These are phyloP conservation scores for Phasia obesa DNA, from an alignment of 2,888 invertebrate genomes.

Conservation along the genomic window DNA sequence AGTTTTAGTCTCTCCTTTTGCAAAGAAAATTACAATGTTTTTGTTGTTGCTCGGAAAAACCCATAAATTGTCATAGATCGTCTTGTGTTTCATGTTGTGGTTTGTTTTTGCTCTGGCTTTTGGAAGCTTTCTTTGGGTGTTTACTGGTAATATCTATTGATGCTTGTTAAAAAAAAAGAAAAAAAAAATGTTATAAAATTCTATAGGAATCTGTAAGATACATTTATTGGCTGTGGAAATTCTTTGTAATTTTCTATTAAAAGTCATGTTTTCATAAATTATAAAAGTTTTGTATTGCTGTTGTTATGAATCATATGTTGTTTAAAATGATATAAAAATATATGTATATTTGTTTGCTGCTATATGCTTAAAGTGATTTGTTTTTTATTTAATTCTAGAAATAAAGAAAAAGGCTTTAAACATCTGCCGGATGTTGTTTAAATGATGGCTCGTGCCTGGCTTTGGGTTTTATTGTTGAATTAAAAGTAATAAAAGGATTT, in stretches of 20 bases:
- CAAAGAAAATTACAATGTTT: constrained; percentile 40
- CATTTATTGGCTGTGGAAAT: constrained; percentile 53
- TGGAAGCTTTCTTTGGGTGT: constrained; percentile 35
- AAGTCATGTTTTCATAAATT: constrained; percentile 62
- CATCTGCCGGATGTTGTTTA: constrained; percentile 63
- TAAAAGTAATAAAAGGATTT: constrained; percentile 28
- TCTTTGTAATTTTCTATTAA: constrained; percentile 37
- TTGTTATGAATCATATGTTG: constrained; percentile 23
- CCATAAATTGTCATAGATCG: constrained; percentile 50
- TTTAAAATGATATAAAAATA: constrained; percentile 17
- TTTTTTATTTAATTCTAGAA: constrained; percentile 18
- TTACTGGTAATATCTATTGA: constrained; percentile 41
- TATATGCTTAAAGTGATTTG: constrained; percentile 41
- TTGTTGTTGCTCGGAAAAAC: constrained; percentile 11
- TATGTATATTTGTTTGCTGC: not conserved
- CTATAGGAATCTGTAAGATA: constrained; percentile 38
- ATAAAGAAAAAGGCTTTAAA: not conserved
- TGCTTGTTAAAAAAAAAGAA: constrained; percentile 36
- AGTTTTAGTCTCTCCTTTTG: constrained; percentile 7
- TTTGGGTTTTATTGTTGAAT: constrained; percentile 28
- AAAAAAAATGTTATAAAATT: constrained; percentile 14
- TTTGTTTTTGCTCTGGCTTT: no score
- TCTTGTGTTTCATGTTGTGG: constrained; percentile 37
- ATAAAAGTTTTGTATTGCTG: constrained; percentile 2
- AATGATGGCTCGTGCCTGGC: constrained; percentile 60